Evolutionary conservation across 1,140 invertebrate genomes (phyloP), one percentile per base, ranked within the genome.

Genomic region (Araneus ventricosus): DNA sequence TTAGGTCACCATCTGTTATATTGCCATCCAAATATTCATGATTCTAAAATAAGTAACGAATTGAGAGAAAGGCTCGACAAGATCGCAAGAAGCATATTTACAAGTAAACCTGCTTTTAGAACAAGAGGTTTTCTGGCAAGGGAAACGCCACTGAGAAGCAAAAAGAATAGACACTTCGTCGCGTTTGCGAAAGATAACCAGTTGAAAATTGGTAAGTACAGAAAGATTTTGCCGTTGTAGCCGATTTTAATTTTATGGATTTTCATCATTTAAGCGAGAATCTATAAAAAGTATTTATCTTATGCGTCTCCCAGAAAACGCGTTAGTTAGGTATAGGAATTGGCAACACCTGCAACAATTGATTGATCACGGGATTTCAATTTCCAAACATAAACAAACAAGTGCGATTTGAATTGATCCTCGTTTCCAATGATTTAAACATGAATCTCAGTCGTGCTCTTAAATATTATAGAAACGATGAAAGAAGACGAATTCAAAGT

Each of bases 1-100:
- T 80, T 22, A 90, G 88, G 67, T n/a, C 67, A 52, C 4, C 70
- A 90, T 30, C 57, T 90, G 41, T 52, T 90, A n/a, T 90, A 30
- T 7, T 45, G 45, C 37, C 10, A 79, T 57, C 88, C 88, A 52
- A 52, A 79, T 2, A 80, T 59, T 37, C 80, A 90, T 39, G 14
- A 30, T 30, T 8, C 14, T 10, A 59, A 37, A 24, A 8, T 79
- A 10, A 57, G 3, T 30, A 14, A 24, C 0, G 41, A 24, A 22
- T 20, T 79, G 7, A 20, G 7, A 1, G 6, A 4, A 45, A 7
- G 22, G 4, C 86, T 88, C 2, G 86, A 63, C 22, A 17, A 27
- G 5, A 7, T 17, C 4, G 34, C 86, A 2, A 39, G 41, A 70
- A n/a, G 37, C 0, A 8, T 88, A 4, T 88, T 88, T 45, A n/a